Evolutionary conservation across 1,140 invertebrate species (phyloP), one percentile per base, ranked within the genome.

Genomic region (Drosophila hydei): DNA sequence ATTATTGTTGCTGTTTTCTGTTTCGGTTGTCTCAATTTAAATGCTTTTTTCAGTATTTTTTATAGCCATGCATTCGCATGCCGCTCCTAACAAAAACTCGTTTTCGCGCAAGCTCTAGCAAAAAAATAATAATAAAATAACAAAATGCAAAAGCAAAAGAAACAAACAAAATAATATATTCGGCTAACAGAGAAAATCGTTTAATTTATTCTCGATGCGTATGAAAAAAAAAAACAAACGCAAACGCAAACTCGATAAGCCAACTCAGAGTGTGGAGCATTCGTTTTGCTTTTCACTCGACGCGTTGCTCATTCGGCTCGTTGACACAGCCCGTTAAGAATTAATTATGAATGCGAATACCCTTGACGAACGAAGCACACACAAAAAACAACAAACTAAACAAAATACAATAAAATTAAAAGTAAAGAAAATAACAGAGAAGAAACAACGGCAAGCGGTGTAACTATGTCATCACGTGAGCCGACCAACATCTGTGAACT

Each of bases 201-300:
- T 81, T 81, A 87, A 87, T 88, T 78, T 87, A 87, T 87, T 81
- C 83, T 75, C 71, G 14, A 62, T 87, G 81, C 81, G 81, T 87
- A 75, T 50, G 14, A 16, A 33, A 40, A 60, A n/a, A n/a, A n/a
- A n/a, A n/a, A n/a, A n/a, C n/a, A 42, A 50, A 27, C 19, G 67
- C 68, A 47, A n/a, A n/a, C n/a, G n/a, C n/a, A 72, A 60, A 48
- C 43, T 23, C 42, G 58, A 60, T 36, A 47, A 36, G 30, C 11
- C 6, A 16, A 30, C 5, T n/a, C 27, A 38, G 14, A 23, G 23
- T 33, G n/a, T n/a, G n/a, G n/a, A n/a, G n/a, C n/a, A n/a, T n/a
- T n/a, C n/a, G n/a, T n/a, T n/a, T n/a, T n/a, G n/a, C n/a, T n/a
- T n/a, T n/a, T n/a, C n/a, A n/a, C n/a, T n/a, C n/a, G n/a, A n/a